A percentile compares a stretch with the other conserved stretches of the same genome.
Evolutionary conservation across 2,797 vertebrate genomes (phyloP).

Genomic region (Typhlichthys eigenmanni): DNA sequence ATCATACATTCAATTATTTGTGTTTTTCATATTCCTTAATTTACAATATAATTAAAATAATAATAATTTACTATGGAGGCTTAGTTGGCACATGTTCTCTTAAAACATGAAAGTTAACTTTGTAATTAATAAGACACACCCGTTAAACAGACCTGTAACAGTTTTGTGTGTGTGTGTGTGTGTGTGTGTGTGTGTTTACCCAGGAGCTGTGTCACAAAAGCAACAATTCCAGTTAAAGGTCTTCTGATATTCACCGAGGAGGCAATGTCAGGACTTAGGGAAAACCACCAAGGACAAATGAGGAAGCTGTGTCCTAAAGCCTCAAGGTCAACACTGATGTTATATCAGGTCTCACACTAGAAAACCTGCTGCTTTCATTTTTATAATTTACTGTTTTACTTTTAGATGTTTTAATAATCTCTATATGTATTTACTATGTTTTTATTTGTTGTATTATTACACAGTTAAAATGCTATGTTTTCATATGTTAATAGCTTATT

Average conservation of each 20-base stretch:
- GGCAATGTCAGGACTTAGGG: slow-evolving; percentile 60
- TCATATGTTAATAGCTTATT: no score
- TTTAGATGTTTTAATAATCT: not conserved
- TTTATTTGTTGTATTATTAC: no score
- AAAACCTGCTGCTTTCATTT: not conserved
- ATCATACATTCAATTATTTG: not conserved
- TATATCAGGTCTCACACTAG: no score
- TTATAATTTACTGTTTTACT: not conserved
- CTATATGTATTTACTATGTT: not conserved
- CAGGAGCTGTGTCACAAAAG: slow-evolving; percentile 73
- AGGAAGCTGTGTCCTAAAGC: slow-evolving; percentile 19
- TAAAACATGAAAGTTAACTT: slow-evolving; percentile 24
- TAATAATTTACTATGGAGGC: not conserved
- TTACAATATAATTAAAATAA: not conserved
- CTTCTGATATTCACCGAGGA: slow-evolving; percentile 69
- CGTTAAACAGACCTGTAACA: slow-evolving; percentile 78
- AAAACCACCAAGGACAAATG: slow-evolving; percentile 57
- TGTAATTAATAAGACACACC: slow-evolving; percentile 61
- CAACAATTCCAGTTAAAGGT: slow-evolving; percentile 74
- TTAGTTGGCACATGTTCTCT: not conserved
- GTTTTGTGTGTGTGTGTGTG: slow-evolving; percentile 67
- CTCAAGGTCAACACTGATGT: slow-evolving; percentile 50
- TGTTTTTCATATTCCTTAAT: not conserved
- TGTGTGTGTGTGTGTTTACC: slow-evolving; percentile 68
- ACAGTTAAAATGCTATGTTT: no score